Base-by-base conservation (phyloP, 2,888 invertebrate genomes). In the Spatulosminthurus flaviceps region DNA sequence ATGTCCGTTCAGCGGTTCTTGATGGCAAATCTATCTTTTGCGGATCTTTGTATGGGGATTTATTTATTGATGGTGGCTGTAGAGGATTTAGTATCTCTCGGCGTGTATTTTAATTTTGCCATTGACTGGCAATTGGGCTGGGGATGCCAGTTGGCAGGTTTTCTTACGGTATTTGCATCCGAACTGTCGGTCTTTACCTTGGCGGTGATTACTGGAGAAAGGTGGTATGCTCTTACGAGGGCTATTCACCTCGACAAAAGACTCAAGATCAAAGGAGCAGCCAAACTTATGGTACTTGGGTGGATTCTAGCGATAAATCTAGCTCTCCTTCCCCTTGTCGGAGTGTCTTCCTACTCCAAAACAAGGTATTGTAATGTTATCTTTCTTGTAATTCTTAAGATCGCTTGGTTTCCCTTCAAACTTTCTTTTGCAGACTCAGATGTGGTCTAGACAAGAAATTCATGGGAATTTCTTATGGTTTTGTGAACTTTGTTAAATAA, bases 181-280 rank as follows among this genome's bases (percentile, higher is more conserved):
- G 95, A 96, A 87, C 89, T 96, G 69, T 95, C 95, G 24, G 93
- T 96, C 9, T 94, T 93, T 87, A 95, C 96, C 0, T 89, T 97
- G 76, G 93, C 95, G 0, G 91, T 96, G 51, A 93, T 96, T 64
- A 95, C 96, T 0, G 88, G 95, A 78, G 95, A 96, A 87, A 89
- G 95, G 78, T 87, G 87, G 87, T 92, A 93, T 87, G 93, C 94
- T 11, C 94, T 95, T 80, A 93, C 93, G 0, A 92, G 93, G 86
- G 94, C 95, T 0, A 92, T 95, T 86, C 93, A 95, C 87, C 89
- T 94, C 80, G 95, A 95, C 85, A 92, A 93, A 86, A 89, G 95
- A 78, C 92, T 96, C 79, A 92, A 92, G 75, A 89, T 95, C 77
- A 88, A 90, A 41, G 90, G 92, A 13, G 94, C 95, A 0, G 91